Evolutionary conservation across 2,113 vertebrate genomes (phyloP), one percentile per base, ranked within the genome.

Genomic region (Apeltes quadracus): DNA sequence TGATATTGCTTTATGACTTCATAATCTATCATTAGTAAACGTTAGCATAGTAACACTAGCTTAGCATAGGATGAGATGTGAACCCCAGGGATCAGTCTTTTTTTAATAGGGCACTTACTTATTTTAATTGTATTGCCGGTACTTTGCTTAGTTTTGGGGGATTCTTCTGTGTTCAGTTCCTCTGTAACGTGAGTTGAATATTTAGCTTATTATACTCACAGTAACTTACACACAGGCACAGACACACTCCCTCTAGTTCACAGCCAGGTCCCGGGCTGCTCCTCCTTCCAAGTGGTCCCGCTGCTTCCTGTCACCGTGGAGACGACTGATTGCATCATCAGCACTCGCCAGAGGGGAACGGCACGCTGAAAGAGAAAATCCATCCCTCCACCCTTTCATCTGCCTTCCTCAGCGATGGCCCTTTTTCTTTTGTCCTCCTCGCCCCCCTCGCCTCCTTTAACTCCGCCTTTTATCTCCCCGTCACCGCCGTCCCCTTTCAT

Each of bases 261-360:
- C 79, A 76, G 61, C 44, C 85, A 84, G 88, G 85, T 86, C 82
- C 69, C 20, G 57, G 27, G 79, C 72, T 85, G 82, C 76, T 84
- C 78, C 73, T 80, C 75, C 81, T 83, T 66, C 87, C 85, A 87
- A 88, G 80, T 61, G 70, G 84, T 79, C 89, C 88, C 70, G 90
- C 89, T 88, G 89, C 84, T 90, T 89, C 88, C 84, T 89, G 89
- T 92, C 92, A 85, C 92, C 77, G 84, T 88, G 89, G 91, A 90
- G 87, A 93, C 70, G 72, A 74, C 78, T 89, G 91, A 88, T 92
- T 90, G 87, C 90, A 91, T 93, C 92, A 90, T 89, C 92, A 84
- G 72, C 66, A 72, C 80, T 87, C 75, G 74, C 86, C 84, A 80
- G 87, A 88, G 88, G 84, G 85, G 81, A 91, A 87, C 83, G 36